Conservation (phyloP, 1,140 invertebrate genomes). For the Achatina immaculata region DNA sequence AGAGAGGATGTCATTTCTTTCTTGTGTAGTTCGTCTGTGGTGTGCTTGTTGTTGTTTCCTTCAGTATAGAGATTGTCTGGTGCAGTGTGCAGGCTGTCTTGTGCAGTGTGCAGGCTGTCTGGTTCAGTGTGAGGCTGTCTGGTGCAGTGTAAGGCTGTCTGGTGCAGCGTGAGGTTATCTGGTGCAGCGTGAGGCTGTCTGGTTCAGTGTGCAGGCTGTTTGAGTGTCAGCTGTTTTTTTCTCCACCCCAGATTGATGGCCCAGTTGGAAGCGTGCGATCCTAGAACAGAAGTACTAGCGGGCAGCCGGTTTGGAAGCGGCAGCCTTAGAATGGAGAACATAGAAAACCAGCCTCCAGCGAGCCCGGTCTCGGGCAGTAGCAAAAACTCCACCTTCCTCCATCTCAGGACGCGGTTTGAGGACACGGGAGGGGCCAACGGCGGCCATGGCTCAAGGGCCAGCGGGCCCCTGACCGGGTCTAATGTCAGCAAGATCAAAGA, state of each 20-base stretch:
- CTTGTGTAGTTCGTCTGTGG: too few relatives aligned
- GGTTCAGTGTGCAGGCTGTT: too few relatives aligned
- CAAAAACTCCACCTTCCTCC: conserved; percentile 17
- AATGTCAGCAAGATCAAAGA: conserved; percentile 60
- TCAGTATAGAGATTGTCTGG: too few relatives aligned
- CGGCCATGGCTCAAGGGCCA: background rate
- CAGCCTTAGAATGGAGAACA: conserved; percentile 33
- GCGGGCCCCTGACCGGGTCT: conserved; percentile 42
- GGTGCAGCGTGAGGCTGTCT: too few relatives aligned
- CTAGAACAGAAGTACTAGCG: conserved; percentile 48
- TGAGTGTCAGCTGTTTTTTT: too few relatives aligned
- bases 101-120: too few relatives aligned
- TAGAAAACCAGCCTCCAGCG: conserved; percentile 28
- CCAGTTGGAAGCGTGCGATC: conserved; percentile 32
- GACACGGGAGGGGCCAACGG: conserved; percentile 20
- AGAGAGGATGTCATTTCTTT: too few relatives aligned
- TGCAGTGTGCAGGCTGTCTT: too few relatives aligned
- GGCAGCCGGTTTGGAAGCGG: conserved; percentile 54
- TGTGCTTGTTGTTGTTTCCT: too few relatives aligned
- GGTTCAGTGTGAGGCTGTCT: too few relatives aligned
- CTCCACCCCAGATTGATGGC: conserved; percentile 26
- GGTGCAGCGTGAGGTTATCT: too few relatives aligned
- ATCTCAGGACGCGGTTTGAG: conserved; percentile 40
- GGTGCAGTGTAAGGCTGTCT: too few relatives aligned
- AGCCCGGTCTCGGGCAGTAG: background rate